A percentile compares a stretch with the other conserved stretches of the same genome.
phyloP scores from a whole-genome alignment of 2,797 vertebrate species.

The Anas acuta region DNA sequence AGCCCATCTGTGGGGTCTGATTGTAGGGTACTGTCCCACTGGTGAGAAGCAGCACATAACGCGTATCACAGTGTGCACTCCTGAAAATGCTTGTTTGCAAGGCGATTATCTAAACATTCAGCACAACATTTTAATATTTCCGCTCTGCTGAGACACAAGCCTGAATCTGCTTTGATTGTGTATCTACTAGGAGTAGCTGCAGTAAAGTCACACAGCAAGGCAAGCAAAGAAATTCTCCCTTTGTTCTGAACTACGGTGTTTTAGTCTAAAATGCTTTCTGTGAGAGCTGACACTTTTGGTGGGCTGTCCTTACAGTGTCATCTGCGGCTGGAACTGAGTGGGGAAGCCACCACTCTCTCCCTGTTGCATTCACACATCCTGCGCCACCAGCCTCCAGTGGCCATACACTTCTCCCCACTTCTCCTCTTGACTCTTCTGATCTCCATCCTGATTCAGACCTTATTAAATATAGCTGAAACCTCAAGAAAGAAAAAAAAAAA shows the following conservation, averaged over 20 bases:
- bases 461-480: not conserved
- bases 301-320: not conserved
- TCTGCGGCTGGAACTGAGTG: not conserved
- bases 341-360: not conserved
- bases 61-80: not conserved
- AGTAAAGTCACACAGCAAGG: not conserved
- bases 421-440: not conserved
- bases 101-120: not conserved
- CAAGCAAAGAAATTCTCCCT: not conserved
- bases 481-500: not conserved
- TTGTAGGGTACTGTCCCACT: not conserved
- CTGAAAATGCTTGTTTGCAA: not conserved
- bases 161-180: not conserved
- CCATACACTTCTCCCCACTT: not conserved
- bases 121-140: not conserved
- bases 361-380: not conserved
- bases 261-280: not conserved
- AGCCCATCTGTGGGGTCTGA: conserved; percentile 13
- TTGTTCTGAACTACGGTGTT: not conserved
- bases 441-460: not conserved
- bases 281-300: not conserved
- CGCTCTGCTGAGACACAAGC: not conserved
- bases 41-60: not conserved
- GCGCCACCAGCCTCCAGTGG: not conserved
- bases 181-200: not conserved